phyloP scores from a whole-genome alignment of 1,140 invertebrate species.

The Ips typographus region DNA sequence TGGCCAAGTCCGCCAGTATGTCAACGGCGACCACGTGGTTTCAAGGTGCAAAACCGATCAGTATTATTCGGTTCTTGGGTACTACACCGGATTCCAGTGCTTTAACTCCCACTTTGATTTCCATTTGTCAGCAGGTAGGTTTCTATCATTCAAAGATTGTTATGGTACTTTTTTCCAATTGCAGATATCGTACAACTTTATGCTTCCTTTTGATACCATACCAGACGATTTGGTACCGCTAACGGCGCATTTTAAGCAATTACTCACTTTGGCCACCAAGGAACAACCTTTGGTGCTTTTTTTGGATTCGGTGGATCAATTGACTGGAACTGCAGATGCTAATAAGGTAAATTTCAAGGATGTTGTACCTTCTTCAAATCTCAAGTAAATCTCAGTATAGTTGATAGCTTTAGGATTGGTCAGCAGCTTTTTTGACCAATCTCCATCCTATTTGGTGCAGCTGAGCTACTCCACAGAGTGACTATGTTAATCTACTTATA shows the following conservation, averaged over 20 bases:
- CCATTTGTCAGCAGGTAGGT: constrained; percentile 87
- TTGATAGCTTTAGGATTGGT: too few relatives aligned
- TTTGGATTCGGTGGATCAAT: constrained; percentile 91
- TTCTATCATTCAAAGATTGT: background rate
- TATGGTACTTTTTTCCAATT: constrained; percentile 27
- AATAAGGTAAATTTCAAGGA: constrained; percentile 73
- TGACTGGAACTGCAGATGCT: constrained; percentile 91
- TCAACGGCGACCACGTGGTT: constrained; percentile 72
- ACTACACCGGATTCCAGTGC: constrained; percentile 96
- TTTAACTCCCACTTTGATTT: constrained; percentile 90
- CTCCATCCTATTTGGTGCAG: too few relatives aligned
- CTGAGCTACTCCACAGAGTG: too few relatives aligned
- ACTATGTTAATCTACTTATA: background rate
- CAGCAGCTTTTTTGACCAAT: too few relatives aligned
- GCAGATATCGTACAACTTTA: constrained; percentile 94
- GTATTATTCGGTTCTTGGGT: constrained; percentile 90
- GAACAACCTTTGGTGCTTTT: constrained; percentile 86
- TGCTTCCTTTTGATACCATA: constrained; percentile 88
- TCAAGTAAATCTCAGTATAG: too few relatives aligned
- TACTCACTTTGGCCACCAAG: constrained; percentile 77
- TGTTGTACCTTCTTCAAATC: too few relatives aligned
- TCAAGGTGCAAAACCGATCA: constrained; percentile 72
- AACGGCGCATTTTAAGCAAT: constrained; percentile 92
- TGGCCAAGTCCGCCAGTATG: constrained; percentile 89
- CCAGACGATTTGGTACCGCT: constrained; percentile 95